phyloP scores from a whole-genome alignment of 2,888 invertebrate species.

The Cylindroiulus punctatus region DNA sequence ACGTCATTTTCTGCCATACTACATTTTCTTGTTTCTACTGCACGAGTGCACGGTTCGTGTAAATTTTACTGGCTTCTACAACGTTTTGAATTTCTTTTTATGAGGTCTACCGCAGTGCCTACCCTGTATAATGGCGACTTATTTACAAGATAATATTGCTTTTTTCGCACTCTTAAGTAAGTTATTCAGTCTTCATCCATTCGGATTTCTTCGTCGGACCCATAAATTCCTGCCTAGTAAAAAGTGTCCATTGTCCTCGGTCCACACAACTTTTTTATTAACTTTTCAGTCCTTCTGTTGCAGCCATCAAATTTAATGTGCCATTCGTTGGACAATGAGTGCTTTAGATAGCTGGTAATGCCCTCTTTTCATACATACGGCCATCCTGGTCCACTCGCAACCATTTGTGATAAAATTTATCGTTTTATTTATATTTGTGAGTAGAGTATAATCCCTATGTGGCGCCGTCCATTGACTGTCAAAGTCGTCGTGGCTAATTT shows the following conservation, averaged over 20 bases:
- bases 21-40: background rate
- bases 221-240: background rate
- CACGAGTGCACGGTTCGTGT: background rate
- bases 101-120: background rate
- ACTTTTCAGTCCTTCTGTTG: conserved; percentile 5
- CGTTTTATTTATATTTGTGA: background rate
- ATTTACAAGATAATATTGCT: background rate
- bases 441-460: background rate
- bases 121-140: background rate
- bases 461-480: background rate
- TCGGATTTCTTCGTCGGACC: background rate
- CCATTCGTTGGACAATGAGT: conserved; percentile 10
- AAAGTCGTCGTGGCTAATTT: background rate
- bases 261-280: background rate
- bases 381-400: background rate
- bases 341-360: background rate
- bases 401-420: background rate
- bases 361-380: background rate
- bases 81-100: background rate
- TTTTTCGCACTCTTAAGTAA: too few species aligned
- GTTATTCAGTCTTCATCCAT: background rate
- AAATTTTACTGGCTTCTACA: background rate
- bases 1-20: background rate
- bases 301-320: background rate
- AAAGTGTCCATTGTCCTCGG: conserved; percentile 18